Conservation (phyloP, 37 sponge, comb jelly and placozoan species). For the Bolinopsis microptera region DNA sequence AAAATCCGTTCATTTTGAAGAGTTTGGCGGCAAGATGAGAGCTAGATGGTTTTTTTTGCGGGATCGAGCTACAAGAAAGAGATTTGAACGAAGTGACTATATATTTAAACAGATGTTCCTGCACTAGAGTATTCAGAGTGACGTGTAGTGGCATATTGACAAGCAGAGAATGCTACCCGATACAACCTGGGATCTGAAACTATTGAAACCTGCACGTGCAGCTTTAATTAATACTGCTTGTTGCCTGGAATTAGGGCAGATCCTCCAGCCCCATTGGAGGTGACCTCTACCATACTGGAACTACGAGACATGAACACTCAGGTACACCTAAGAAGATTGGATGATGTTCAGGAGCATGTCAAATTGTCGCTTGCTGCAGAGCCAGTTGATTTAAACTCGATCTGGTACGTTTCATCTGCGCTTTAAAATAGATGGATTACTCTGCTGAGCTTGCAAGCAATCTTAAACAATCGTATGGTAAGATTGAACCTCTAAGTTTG, state of each 20-base stretch:
- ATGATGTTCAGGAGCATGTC: not conserved
- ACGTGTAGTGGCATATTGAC: not conserved
- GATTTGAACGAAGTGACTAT: not conserved
- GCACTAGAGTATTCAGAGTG: not conserved
- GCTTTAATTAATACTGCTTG: not conserved
- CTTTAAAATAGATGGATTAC: not conserved
- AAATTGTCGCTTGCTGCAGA: not conserved
- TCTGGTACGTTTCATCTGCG: not conserved
- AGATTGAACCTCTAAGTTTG: not conserved
- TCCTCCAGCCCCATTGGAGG: too few species aligned
- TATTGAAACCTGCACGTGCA: not conserved
- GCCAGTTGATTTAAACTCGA: not conserved
- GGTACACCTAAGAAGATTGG: not conserved
- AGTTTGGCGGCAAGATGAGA: too few species aligned
- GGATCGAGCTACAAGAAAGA: not conserved
- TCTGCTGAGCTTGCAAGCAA: not conserved
- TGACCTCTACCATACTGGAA: too few species aligned
- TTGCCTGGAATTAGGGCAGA: not conserved
- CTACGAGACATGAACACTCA: not conserved
- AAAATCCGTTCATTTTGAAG: conserved; percentile 40
- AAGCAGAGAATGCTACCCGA: not conserved
- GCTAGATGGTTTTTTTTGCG: not conserved
- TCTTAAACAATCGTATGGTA: not conserved
- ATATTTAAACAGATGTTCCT: not conserved
- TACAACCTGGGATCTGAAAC: not conserved